phyloP scores from a whole-genome alignment of 2,888 invertebrate genomes.

The Dynastes maya region DNA sequence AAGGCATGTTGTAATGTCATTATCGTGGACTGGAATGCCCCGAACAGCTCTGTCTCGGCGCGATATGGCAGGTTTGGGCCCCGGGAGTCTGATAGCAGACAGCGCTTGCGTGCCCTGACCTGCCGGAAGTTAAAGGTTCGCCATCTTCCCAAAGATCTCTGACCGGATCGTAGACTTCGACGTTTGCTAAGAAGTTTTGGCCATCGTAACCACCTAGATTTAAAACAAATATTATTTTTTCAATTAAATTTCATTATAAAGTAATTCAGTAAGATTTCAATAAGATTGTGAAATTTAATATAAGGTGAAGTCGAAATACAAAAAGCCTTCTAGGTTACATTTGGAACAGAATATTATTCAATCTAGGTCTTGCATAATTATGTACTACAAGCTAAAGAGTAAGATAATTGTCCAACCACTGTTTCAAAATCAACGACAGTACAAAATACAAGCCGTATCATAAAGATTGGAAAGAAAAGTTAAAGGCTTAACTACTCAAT shows the following conservation, averaged over 20 bases:
- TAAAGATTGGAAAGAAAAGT: too few relatives aligned
- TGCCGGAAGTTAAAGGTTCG: conserved; percentile 84
- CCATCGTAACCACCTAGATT: conserved; percentile 89
- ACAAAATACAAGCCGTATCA: too few relatives aligned
- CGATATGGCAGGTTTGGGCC: conserved; percentile 46
- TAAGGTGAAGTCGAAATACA: neutral
- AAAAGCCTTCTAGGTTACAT: too few relatives aligned
- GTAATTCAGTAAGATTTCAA: too few relatives aligned
- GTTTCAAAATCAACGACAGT: too few relatives aligned
- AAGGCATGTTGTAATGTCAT: neutral
- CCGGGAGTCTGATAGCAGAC: conserved; percentile 82
- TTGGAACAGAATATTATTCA: too few relatives aligned
- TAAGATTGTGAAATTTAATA: neutral
- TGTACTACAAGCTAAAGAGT: too few relatives aligned
- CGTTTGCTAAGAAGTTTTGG: conserved; percentile 85
- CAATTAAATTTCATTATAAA: neutral
- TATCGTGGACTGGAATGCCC: conserved; percentile 51
- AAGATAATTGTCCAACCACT: too few relatives aligned
- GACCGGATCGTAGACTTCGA: conserved; percentile 90
- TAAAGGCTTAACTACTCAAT: too few relatives aligned
- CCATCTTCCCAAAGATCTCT: conserved; percentile 85
- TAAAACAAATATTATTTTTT: neutral
- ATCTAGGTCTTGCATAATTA: too few relatives aligned
- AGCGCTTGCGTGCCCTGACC: conserved; percentile 94
- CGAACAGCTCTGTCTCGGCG: conserved; percentile 45